Percentiles rank a stretch among this genome's conserved stretches.
These are phyloP conservation scores for Drosophila nigricruria DNA, from an alignment of 2,888 invertebrate genomes.

Conservation along the genomic window DNA sequence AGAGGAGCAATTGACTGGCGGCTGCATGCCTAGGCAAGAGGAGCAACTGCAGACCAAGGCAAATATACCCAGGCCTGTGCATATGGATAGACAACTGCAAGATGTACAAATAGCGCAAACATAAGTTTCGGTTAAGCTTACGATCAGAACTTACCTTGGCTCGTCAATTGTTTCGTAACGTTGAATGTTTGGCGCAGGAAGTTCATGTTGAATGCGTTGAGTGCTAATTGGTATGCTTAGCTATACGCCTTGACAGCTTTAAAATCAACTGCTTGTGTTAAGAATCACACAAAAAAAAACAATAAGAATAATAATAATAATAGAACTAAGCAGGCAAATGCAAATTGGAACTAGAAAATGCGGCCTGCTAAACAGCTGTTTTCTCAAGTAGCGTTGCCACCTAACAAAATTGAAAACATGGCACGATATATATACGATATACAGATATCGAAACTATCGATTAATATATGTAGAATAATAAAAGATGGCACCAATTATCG, in stretches of 20 bases:
- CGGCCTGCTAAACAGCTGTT: constrained; percentile 45
- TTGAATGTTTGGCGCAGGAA: constrained; percentile 83
- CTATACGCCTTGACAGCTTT: not conserved
- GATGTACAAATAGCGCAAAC: constrained; percentile 6
- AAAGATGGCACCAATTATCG: constrained; percentile 19
- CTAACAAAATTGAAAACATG: not conserved
- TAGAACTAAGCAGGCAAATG: constrained; percentile 15
- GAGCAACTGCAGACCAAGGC: not conserved
- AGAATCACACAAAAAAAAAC: constrained; percentile 1
- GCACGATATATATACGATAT: not conserved
- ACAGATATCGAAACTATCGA: too few species aligned
- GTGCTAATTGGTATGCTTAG: not conserved
- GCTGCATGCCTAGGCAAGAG: not conserved
- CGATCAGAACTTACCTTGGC: constrained; percentile 69
- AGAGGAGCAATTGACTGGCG: constrained; percentile 5
- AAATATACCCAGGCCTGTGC: constrained; percentile 9
- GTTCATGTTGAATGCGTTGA: constrained; percentile 75
- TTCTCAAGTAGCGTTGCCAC: constrained; percentile 26
- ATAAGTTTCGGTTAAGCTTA: constrained; percentile 3
- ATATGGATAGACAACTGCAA: not conserved
- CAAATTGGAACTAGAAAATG: constrained; percentile 15
- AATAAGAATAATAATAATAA: constrained; percentile 17
- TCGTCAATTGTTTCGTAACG: constrained; percentile 84
- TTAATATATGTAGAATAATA: too few species aligned
- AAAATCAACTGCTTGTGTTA: constrained; percentile 19